These are phyloP conservation scores for Drosophila flavopinicola DNA, from an alignment of 2,888 invertebrate species.

Conservation along the genomic window DNA sequence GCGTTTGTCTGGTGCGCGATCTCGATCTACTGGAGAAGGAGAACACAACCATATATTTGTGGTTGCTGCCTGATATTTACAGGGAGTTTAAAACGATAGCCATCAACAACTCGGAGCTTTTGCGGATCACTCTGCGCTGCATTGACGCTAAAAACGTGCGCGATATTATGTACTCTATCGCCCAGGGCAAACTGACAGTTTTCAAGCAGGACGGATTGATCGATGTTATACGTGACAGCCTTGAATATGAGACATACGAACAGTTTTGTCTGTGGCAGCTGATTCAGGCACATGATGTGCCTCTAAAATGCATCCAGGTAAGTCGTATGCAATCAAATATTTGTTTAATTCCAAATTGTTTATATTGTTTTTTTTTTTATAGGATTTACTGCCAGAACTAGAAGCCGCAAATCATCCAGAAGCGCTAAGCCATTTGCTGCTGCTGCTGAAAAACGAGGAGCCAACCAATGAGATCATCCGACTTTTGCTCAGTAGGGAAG, in stretches of 20 bases:
- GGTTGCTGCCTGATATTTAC: conserved; percentile 96
- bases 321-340: not conserved
- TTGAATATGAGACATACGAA: conserved; percentile 98
- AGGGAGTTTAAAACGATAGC: conserved; percentile 94
- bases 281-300: conserved; percentile 96
- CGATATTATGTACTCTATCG: conserved; percentile 94
- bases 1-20: conserved; percentile 87
- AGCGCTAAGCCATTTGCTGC: conserved; percentile 94
- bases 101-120: conserved; percentile 93
- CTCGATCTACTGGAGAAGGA: conserved; percentile 94
- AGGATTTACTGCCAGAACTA: conserved; percentile 88
- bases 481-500: conserved; percentile 91
- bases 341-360: not conserved
- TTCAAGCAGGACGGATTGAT: conserved; percentile 91
- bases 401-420: conserved; percentile 95
- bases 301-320: conserved; percentile 92
- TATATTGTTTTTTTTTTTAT: conserved; percentile 8
- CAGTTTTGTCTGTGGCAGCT: conserved; percentile 99
- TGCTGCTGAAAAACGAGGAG: conserved; percentile 96
- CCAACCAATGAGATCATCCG: conserved; percentile 94
- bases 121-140: conserved; percentile 95
- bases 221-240: conserved; percentile 91
- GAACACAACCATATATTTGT: conserved; percentile 94
- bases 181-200: conserved; percentile 94
- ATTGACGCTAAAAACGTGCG: conserved; percentile 96